phyloP scores from a whole-genome alignment of 37 sponge, comb jelly and placozoan species.

The Agelas oroides region DNA sequence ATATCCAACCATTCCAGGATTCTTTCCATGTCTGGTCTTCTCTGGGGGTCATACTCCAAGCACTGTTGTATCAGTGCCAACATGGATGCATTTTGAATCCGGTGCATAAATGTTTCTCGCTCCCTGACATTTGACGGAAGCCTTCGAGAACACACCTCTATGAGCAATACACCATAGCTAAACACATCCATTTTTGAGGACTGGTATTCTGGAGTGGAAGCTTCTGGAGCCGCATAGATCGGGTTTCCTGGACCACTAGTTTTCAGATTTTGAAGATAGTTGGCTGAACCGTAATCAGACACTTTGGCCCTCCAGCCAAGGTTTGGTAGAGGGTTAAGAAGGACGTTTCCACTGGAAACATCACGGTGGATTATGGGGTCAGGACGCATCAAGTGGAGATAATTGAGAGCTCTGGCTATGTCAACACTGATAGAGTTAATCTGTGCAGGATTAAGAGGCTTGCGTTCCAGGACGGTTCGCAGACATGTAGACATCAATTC shows the following conservation, averaged over 20 bases:
- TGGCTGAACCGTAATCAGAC: slow-evolving; percentile 79
- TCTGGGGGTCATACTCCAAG: no score
- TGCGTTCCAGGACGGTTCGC: slow-evolving; percentile 14
- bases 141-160: slow-evolving; percentile 52
- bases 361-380: slow-evolving; percentile 79
- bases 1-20: no score
- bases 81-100: no score
- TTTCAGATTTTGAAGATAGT: slow-evolving; percentile 17
- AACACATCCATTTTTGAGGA: slow-evolving; percentile 62
- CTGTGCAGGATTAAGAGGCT: slow-evolving; percentile 12
- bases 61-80: no score
- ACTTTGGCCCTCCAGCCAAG: slow-evolving; percentile 65
- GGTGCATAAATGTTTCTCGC: not conserved
- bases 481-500: slow-evolving; percentile 69
- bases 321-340: slow-evolving; percentile 24
- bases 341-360: slow-evolving; percentile 77
- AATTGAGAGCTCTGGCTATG: slow-evolving; percentile 66
- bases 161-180: slow-evolving; percentile 66
- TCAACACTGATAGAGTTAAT: slow-evolving; percentile 24
- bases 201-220: slow-evolving; percentile 22
- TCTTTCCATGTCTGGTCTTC: no score
- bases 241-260: slow-evolving; percentile 46
- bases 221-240: slow-evolving; percentile 71
- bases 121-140: slow-evolving; percentile 11
- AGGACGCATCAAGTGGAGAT: slow-evolving; percentile 63